Base-by-base conservation (phyloP, 2,113 vertebrate genomes). In the Micromys minutus region DNA sequence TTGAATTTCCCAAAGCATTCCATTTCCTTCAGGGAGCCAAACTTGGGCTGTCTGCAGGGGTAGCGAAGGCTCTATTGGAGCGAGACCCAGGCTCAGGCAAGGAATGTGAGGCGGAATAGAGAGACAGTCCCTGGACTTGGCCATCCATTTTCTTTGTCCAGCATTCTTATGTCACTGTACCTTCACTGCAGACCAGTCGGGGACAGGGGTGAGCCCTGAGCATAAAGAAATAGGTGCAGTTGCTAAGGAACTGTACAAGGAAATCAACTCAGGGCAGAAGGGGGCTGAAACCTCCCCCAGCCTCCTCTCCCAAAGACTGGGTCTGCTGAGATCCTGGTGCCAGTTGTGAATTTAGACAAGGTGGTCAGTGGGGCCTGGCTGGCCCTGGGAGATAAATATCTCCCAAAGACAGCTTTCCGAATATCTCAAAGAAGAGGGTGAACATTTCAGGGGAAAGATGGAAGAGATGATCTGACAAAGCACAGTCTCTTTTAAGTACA, bases 1-100 rank as follows among this genome's bases (percentile, higher is more conserved):
- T 22, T 65, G 55, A 24, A n/a, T 79, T 80, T 87, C 34, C 26
- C 84, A 19, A 89, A 86, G 90, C 45, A 52, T 87, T 95, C 17
- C 9, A 2, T 16, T 90, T 88, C 74, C 74, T 84, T 59, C 55
- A 42, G 63, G 94, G 12, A 75, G 75, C 34, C 69, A 65, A 67
- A 31, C 45, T 72, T 57, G 65, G 45, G 50, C 34, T 55, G 45
- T 45, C 74, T 89, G 80, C 52, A 65, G 2, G 67, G 77, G 39
- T 39, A 63, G 57, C 52, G 63, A 50, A 89, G 74, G 42, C 72
- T 55, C 92, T 15, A 29, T 13, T 2, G 17, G 34, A 74, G 84
- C 80, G 61, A 42, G 87, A 77, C 6, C 52, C n/a, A 90, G 71
- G 31, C 63, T 90, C 22, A 36, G 71, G 59, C 12, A 29, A 75